Evolutionary conservation across 2,888 invertebrate genomes (phyloP).

Genomic region (Eristalis arbustorum): DNA sequence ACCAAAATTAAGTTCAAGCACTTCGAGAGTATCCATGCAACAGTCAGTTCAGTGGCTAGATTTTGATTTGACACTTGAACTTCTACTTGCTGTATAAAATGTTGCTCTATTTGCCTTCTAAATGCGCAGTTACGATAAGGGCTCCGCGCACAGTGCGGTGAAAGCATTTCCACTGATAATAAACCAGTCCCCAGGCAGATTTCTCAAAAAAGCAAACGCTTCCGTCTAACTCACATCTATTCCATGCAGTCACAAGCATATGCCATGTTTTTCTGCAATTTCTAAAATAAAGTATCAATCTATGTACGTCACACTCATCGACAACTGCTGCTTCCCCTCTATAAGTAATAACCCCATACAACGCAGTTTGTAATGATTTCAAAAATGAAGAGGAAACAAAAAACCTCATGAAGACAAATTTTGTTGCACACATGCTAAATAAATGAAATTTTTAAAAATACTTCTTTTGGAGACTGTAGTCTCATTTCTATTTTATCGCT

Average conservation of each 20-base stretch:
- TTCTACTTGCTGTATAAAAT: neutral
- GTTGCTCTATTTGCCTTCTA: neutral
- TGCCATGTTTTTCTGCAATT: neutral
- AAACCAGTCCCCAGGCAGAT: neutral
- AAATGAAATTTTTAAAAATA: neutral
- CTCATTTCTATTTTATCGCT: constrained; percentile 4
- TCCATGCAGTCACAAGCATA: neutral
- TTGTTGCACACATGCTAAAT: too few relatives aligned
- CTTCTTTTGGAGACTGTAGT: constrained; percentile 44
- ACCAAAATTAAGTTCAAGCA: too few relatives aligned
- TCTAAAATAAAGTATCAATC: neutral
- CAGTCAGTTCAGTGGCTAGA: neutral
- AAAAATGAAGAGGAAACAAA: neutral
- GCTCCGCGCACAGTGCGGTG: neutral
- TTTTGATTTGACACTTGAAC: neutral
- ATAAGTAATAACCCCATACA: neutral
- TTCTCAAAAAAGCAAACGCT: neutral
- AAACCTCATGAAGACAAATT: too few relatives aligned
- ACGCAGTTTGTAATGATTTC: neutral
- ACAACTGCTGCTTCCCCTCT: neutral
- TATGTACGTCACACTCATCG: neutral
- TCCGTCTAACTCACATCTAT: neutral
- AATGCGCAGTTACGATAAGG: neutral
- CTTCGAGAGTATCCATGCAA: neutral
- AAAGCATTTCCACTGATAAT: neutral